phyloP scores from a whole-genome alignment of 2,797 vertebrate genomes.

The Helarctos malayanus region DNA sequence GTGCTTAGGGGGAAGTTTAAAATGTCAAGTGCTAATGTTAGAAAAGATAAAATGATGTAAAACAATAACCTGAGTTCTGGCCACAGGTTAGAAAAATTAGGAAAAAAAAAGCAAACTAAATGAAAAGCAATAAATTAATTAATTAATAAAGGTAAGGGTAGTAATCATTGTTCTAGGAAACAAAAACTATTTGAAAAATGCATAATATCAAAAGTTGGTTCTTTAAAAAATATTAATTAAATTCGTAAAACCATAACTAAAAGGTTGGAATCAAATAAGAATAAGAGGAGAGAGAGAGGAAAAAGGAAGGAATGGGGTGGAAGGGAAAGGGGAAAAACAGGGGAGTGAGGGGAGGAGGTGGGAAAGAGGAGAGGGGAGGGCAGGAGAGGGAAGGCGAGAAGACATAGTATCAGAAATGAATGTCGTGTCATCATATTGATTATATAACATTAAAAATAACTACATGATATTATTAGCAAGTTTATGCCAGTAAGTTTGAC shows the following conservation, averaged over 20 bases:
- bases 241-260: background rate
- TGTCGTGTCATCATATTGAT: background rate
- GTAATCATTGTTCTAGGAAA: background rate
- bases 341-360: background rate
- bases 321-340: background rate
- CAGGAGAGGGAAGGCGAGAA: background rate
- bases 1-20: background rate
- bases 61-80: background rate
- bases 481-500: background rate
- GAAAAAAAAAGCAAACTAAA: background rate
- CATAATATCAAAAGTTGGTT: background rate
- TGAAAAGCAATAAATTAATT: background rate
- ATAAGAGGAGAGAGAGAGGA: background rate
- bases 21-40: background rate
- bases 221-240: background rate
- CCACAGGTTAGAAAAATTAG: background rate
- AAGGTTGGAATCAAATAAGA: background rate
- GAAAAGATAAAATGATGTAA: background rate
- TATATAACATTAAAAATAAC: background rate
- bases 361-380: background rate
- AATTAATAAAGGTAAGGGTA: background rate
- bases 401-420: background rate
- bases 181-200: background rate
- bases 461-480: background rate
- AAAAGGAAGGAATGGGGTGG: background rate